Evolutionary conservation across 2,113 vertebrate genomes (phyloP).

Genomic region (Embiotoca jacksoni): DNA sequence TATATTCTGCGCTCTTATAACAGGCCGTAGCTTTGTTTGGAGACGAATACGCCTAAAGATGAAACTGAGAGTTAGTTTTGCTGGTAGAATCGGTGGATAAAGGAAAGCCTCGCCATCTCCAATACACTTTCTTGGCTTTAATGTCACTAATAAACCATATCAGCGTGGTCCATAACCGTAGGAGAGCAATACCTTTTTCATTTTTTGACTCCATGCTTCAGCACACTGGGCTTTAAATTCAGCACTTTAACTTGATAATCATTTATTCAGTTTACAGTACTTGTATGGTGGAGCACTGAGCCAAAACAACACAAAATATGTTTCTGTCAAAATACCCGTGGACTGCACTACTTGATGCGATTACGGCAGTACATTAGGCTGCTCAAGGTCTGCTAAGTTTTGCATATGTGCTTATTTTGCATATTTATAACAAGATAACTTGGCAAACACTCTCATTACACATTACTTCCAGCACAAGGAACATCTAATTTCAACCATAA

Average conservation of each 20-base stretch:
- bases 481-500: slow-evolving; percentile 31
- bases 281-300: background rate
- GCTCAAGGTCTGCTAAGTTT: slow-evolving; percentile 5
- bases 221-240: background rate
- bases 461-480: slow-evolving; percentile 37
- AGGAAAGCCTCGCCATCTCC: background rate
- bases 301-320: background rate
- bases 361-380: background rate
- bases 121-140: background rate
- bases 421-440: slow-evolving; percentile 23
- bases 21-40: background rate
- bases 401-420: slow-evolving; percentile 32
- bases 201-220: too few species aligned
- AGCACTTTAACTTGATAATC: background rate
- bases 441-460: slow-evolving; percentile 27
- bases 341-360: slow-evolving; percentile 20
- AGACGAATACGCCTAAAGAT: background rate
- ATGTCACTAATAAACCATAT: background rate
- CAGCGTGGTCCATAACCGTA: too few species aligned
- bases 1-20: slow-evolving; percentile 6
- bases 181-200: too few species aligned
- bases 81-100: background rate
- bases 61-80: background rate
- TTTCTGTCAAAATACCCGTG: slow-evolving; percentile 6
- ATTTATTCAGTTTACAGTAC: background rate